Percentiles rank a stretch among this genome's conserved stretches.
phyloP scores from a whole-genome alignment of 2,113 vertebrate genomes.

The Morone chrysops region DNA sequence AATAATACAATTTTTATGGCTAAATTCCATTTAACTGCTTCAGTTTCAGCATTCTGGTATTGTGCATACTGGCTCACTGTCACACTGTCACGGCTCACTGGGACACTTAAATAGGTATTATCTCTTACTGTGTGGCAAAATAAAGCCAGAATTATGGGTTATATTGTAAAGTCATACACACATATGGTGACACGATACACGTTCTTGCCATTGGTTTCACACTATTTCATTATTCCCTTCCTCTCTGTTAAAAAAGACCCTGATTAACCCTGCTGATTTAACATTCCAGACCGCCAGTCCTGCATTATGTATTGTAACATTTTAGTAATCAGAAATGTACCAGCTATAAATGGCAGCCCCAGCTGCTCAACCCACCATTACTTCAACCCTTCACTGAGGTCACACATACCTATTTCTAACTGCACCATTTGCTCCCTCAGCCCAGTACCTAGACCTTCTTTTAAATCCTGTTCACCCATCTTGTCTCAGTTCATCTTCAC shows the following conservation, averaged over 20 bases:
- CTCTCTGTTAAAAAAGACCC: not conserved
- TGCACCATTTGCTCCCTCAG: slow-evolving; percentile 32
- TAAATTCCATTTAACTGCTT: not conserved
- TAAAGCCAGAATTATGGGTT: too few relatives aligned
- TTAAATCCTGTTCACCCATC: slow-evolving; percentile 29
- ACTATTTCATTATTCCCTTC: not conserved
- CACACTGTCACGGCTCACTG: not conserved
- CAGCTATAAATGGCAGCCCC: slow-evolving; percentile 38
- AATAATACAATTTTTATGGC: not conserved
- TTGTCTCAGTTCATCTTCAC: slow-evolving; percentile 60
- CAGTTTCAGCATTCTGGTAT: not conserved
- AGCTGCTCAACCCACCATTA: slow-evolving; percentile 11
- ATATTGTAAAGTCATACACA: too few relatives aligned
- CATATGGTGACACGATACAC: not conserved
- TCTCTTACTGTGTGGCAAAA: not conserved
- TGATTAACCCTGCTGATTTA: slow-evolving; percentile 31
- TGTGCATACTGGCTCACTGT: not conserved
- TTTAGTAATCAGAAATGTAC: slow-evolving; percentile 42
- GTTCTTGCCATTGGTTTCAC: not conserved
- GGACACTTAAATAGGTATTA: slow-evolving; percentile 9
- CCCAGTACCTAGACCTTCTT: slow-evolving; percentile 21
- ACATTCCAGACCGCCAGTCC: slow-evolving; percentile 3
- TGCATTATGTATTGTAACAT: slow-evolving; percentile 51
- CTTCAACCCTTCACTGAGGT: slow-evolving; percentile 42
- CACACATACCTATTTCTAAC: slow-evolving; percentile 33